These are phyloP conservation scores for Calephelis perditalis DNA, from an alignment of 2,888 invertebrate species.

Conservation along the genomic window DNA sequence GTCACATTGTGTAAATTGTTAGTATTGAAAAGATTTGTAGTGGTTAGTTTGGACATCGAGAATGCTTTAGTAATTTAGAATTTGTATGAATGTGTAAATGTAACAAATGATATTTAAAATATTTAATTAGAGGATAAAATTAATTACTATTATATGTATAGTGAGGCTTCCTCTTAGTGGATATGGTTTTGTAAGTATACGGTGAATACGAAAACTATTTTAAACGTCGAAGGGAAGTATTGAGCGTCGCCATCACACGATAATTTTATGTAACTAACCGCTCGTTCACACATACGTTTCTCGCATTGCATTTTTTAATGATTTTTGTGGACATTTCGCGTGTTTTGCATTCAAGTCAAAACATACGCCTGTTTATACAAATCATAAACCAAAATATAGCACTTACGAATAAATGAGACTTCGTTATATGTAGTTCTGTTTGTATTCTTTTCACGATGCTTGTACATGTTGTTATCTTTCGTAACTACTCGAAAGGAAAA, in stretches of 20 bases:
- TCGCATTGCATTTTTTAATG: too few relatives aligned
- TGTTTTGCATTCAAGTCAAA: too few relatives aligned
- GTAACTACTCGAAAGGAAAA: too few relatives aligned
- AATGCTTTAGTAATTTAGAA: constrained; percentile 61
- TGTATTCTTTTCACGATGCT: too few relatives aligned
- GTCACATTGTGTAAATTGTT: constrained; percentile 41
- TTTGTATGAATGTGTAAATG: constrained; percentile 71
- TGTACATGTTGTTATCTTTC: too few relatives aligned
- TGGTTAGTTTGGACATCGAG: constrained; percentile 59
- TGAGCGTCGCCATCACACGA: constrained; percentile 8
- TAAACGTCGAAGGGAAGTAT: constrained; percentile 7
- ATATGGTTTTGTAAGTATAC: constrained; percentile 70
- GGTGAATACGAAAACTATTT: constrained; percentile 31
- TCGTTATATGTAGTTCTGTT: too few relatives aligned
- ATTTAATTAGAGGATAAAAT: constrained; percentile 49
- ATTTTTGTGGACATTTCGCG: too few relatives aligned
- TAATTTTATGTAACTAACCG: not conserved
- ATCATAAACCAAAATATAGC: too few relatives aligned
- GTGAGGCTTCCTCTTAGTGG: constrained; percentile 75
- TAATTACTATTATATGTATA: constrained; percentile 63
- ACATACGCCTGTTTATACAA: too few relatives aligned
- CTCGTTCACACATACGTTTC: too few relatives aligned
- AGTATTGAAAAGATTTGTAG: constrained; percentile 35
- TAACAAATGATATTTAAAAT: constrained; percentile 63
- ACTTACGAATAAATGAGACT: too few relatives aligned